A percentile compares a stretch with the other conserved stretches of the same genome.
phyloP scores from a whole-genome alignment of 1,140 invertebrate species.

The Drosophila mojavensis region DNA sequence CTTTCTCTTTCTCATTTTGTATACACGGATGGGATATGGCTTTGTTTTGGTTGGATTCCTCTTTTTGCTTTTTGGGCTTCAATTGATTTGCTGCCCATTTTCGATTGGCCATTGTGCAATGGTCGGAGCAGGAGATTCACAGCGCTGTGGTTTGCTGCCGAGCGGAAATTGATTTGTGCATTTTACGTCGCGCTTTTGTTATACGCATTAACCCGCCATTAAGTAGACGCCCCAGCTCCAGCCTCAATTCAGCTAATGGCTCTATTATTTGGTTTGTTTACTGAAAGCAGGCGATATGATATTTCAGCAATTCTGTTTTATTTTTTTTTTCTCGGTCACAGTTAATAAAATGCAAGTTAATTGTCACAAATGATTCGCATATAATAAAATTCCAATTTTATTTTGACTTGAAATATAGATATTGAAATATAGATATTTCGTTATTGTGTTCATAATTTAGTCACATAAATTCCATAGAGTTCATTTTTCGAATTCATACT shows the following conservation, averaged over 20 bases:
- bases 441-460: background rate
- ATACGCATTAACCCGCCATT: constrained; percentile 56
- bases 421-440: too few relatives aligned
- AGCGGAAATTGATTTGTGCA: constrained; percentile 69
- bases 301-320: constrained; percentile 36
- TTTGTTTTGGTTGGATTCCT: constrained; percentile 6
- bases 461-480: background rate
- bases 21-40: background rate
- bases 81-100: constrained; percentile 42
- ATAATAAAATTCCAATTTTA: constrained; percentile 43
- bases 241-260: constrained; percentile 16
- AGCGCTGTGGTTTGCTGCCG: constrained; percentile 12
- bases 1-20: background rate
- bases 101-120: constrained; percentile 48
- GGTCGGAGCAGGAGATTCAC: constrained; percentile 1
- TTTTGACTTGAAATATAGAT: background rate
- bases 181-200: constrained; percentile 58
- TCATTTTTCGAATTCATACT: background rate
- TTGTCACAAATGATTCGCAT: constrained; percentile 12
- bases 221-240: background rate
- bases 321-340: constrained; percentile 6
- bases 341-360: constrained; percentile 57
- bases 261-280: constrained; percentile 30
- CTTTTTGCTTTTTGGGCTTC: background rate
- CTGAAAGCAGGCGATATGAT: constrained; percentile 15